Percentiles rank a stretch among this genome's conserved stretches.
phyloP scores from a whole-genome alignment of 2,113 vertebrate species.

The Mus spicilegus region DNA sequence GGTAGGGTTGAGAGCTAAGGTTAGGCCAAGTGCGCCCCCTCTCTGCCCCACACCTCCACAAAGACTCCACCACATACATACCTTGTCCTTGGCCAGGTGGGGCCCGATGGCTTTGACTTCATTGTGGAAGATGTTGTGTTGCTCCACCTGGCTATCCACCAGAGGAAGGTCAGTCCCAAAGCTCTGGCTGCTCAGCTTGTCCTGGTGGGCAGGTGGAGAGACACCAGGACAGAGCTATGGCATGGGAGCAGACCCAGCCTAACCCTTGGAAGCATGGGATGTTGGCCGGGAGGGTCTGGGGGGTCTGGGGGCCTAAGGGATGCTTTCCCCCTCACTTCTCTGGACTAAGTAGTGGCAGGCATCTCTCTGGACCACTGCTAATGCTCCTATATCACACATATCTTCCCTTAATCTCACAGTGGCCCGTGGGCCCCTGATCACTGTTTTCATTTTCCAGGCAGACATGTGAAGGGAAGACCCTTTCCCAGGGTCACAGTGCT shows the following conservation, averaged over 20 bases:
- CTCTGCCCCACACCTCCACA: fast-evolving
- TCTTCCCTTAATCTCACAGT: background rate
- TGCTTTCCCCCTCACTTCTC: background rate
- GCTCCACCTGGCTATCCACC: constrained; percentile 95
- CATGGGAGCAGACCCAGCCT: too few relatives aligned
- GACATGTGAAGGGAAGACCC: background rate
- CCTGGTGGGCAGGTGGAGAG: constrained; percentile 79
- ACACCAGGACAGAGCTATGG: background rate
- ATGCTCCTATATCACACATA: background rate
- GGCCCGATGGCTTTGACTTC: constrained; percentile 97
- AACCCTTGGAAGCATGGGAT: background rate
- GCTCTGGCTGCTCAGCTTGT: constrained; percentile 89
- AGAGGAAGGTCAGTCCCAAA: constrained; percentile 94
- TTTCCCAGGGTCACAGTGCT: background rate
- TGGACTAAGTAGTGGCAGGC: background rate
- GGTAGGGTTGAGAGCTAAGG: background rate
- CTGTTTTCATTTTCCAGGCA: background rate
- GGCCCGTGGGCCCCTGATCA: fast-evolving
- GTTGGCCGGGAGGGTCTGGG: too few relatives aligned
- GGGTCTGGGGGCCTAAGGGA: too few relatives aligned
- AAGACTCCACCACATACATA: background rate
- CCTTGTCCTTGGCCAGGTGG: constrained; percentile 91
- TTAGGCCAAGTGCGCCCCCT: background rate
- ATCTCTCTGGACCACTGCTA: background rate
- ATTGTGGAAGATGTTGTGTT: constrained; percentile 98